Evolutionary conservation across 2,888 invertebrate genomes (phyloP).

Genomic region (Cactoblastis cactorum): DNA sequence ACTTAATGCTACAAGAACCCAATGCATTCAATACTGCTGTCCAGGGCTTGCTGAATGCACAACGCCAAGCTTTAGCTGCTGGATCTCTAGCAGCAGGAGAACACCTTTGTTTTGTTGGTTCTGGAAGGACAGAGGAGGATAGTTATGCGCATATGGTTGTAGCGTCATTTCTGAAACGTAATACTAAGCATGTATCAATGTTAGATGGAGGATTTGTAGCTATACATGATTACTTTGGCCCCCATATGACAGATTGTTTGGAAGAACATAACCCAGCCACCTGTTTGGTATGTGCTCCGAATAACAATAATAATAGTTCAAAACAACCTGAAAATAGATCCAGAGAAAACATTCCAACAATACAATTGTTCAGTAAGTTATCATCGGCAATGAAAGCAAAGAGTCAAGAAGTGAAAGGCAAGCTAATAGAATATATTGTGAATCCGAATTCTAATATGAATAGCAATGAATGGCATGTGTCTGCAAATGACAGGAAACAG

Average conservation of each 20-base stretch:
- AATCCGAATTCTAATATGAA: slow-evolving; percentile 85
- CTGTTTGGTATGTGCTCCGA: slow-evolving; percentile 89
- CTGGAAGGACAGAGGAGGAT: slow-evolving; percentile 95
- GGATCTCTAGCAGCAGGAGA: slow-evolving; percentile 93
- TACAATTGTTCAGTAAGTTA: slow-evolving; percentile 89
- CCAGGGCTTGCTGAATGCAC: slow-evolving; percentile 93
- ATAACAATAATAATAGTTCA: slow-evolving; percentile 55
- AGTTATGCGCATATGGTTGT: slow-evolving; percentile 99
- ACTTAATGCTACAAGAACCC: slow-evolving; percentile 97
- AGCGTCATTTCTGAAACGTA: slow-evolving; percentile 96
- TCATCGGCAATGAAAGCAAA: slow-evolving; percentile 94
- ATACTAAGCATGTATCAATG: slow-evolving; percentile 94
- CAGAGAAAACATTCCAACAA: slow-evolving; percentile 68
- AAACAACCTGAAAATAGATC: slow-evolving; percentile 39
- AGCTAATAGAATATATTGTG: slow-evolving; percentile 94
- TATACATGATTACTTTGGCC: slow-evolving; percentile 90
- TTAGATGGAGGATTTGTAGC: slow-evolving; percentile 94
- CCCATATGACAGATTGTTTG: slow-evolving; percentile 88
- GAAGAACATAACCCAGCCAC: slow-evolving; percentile 90
- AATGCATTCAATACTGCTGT: slow-evolving; percentile 96
- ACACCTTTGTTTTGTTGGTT: slow-evolving; percentile 95
- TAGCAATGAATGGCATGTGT: slow-evolving; percentile 88
- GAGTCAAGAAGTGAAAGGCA: slow-evolving; percentile 94
- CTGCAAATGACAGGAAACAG: slow-evolving; percentile 89
- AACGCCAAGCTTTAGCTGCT: slow-evolving; percentile 90